Conservation (phyloP, 37 sponge, comb jelly and placozoan species). For the Beroe ovata region DNA sequence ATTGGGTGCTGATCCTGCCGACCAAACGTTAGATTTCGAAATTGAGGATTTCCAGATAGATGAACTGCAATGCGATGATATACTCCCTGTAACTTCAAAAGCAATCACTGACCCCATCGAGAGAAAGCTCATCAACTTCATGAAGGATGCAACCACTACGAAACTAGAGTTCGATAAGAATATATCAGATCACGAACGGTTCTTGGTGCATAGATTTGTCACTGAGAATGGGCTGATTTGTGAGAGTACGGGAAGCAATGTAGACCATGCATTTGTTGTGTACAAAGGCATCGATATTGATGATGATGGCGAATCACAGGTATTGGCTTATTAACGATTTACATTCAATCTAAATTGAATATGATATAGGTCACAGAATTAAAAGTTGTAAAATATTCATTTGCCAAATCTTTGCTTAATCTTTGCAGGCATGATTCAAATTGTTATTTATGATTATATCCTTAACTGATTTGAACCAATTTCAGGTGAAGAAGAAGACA, state of each 20-base stretch:
- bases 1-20: too few species aligned
- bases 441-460: too few species aligned
- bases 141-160: not conserved
- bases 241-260: constrained; percentile 29
- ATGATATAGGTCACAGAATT: too few species aligned
- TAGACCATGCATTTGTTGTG: not conserved
- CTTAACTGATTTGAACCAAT: too few species aligned
- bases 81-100: not conserved
- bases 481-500: too few species aligned
- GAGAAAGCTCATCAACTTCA: not conserved
- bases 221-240: not conserved
- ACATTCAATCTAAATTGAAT: too few species aligned
- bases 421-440: too few species aligned
- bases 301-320: not conserved
- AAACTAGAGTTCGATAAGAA: not conserved
- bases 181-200: not conserved
- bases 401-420: too few species aligned
- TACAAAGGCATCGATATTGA: not conserved
- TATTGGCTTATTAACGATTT: too few species aligned
- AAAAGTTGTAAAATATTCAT: too few species aligned
- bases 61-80: not conserved
- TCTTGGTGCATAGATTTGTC: constrained; percentile 26
- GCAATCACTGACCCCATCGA: not conserved
- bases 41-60: not conserved
- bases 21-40: too few species aligned